A percentile compares a stretch with the other conserved stretches of the same genome.
These are phyloP conservation scores for Brachionus manjavacas DNA, from an alignment of 1,140 invertebrate genomes.

Conservation along the genomic window DNA sequence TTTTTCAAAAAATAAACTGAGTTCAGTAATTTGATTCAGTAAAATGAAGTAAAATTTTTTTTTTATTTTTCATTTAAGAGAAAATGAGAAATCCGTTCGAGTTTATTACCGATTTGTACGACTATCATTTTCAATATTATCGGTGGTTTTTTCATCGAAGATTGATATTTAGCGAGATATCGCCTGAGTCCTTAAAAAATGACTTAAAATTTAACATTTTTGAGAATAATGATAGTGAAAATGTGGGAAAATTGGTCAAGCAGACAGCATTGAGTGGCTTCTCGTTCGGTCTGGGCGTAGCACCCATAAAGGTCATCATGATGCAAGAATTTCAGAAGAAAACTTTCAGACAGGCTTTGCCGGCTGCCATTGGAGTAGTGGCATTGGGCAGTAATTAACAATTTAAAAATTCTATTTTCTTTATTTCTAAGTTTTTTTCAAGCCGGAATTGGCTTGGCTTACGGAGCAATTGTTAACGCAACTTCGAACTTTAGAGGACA, in stretches of 20 bases:
- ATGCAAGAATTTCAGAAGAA: neutral
- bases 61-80: neutral
- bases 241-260: constrained; percentile 23
- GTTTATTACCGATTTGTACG: constrained; percentile 3
- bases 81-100: constrained; percentile 38
- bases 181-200: neutral
- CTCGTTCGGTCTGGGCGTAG: neutral
- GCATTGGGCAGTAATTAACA: neutral
- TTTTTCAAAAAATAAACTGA: neutral
- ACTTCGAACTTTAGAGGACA: constrained; percentile 16
- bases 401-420: neutral
- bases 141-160: constrained; percentile 23
- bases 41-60: neutral
- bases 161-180: constrained; percentile 8
- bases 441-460: constrained; percentile 22
- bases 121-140: constrained; percentile 23
- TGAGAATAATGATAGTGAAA: constrained; percentile 31
- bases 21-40: too few species aligned
- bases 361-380: neutral
- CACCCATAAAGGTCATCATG: neutral
- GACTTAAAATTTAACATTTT: constrained; percentile 13
- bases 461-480: constrained; percentile 30
- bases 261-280: neutral
- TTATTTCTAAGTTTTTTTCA: neutral
- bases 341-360: neutral